These are phyloP conservation scores for Rotaria sp. DNA, from an alignment of 2,888 invertebrate species.

Conservation along the genomic window DNA sequence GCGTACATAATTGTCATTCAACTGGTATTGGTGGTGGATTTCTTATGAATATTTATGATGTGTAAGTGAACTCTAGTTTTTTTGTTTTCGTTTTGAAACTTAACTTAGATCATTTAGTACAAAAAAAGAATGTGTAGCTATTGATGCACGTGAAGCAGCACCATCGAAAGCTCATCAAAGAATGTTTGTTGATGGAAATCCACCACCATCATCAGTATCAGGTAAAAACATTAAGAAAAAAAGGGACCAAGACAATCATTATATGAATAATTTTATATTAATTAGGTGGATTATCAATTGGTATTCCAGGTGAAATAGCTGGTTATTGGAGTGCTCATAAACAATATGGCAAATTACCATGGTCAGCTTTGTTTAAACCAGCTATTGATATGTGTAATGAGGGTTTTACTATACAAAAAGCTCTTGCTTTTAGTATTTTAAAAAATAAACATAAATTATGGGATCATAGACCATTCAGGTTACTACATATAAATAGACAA, in stretches of 20 bases:
- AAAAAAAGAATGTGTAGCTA: constrained; percentile 42
- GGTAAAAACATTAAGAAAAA: not conserved
- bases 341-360: constrained; percentile 59
- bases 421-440: constrained; percentile 44
- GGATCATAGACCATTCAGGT: constrained; percentile 10
- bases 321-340: constrained; percentile 36
- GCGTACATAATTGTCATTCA: constrained; percentile 38
- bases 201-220: not conserved
- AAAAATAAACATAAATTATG: not conserved
- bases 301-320: constrained; percentile 37
- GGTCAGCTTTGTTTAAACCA: constrained; percentile 72
- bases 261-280: not conserved
- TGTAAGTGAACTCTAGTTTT: not conserved
- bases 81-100: not conserved
- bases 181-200: constrained; percentile 57
- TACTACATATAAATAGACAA: not conserved
- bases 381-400: constrained; percentile 67
- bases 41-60: constrained; percentile 36
- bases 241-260: not conserved
- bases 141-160: constrained; percentile 71
- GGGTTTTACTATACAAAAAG: constrained; percentile 60
- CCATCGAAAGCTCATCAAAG: constrained; percentile 63
- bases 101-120: not conserved
- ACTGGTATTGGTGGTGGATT: constrained; percentile 39
- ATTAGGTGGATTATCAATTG: constrained; percentile 46